Percentiles rank a stretch among this genome's conserved stretches.
phyloP scores from a whole-genome alignment of 1,140 invertebrate genomes.

The Drosophila lini region DNA sequence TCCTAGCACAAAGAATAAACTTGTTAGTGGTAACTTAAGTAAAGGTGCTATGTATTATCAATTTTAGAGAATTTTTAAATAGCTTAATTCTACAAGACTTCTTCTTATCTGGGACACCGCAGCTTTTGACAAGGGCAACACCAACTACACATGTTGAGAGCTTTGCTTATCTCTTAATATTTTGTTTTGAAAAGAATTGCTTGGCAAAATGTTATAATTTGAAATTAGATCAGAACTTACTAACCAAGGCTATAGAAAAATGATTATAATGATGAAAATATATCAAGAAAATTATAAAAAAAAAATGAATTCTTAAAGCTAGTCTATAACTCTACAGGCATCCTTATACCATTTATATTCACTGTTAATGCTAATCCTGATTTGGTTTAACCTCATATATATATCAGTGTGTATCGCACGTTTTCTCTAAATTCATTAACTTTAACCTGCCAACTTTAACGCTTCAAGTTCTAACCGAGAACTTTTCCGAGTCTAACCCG shows the following conservation, averaged over 20 bases:
- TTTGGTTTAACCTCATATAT: not conserved
- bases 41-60: not conserved
- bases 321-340: too few species aligned
- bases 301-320: too few species aligned
- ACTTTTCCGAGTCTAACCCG: not conserved
- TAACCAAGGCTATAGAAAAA: too few species aligned
- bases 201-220: not conserved
- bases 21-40: too few species aligned
- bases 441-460: constrained; percentile 8
- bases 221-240: not conserved
- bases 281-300: too few species aligned
- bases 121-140: not conserved
- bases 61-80: too few species aligned
- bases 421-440: not conserved
- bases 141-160: not conserved
- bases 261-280: not conserved
- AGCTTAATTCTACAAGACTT: not conserved
- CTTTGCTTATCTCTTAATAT: not conserved
- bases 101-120: not conserved
- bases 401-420: not conserved
- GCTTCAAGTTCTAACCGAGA: not conserved
- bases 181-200: not conserved
- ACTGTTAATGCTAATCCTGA: too few species aligned
- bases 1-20: not conserved
- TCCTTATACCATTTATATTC: too few species aligned